phyloP scores from a whole-genome alignment of 2,113 vertebrate species.

The Grallaria varia region DNA sequence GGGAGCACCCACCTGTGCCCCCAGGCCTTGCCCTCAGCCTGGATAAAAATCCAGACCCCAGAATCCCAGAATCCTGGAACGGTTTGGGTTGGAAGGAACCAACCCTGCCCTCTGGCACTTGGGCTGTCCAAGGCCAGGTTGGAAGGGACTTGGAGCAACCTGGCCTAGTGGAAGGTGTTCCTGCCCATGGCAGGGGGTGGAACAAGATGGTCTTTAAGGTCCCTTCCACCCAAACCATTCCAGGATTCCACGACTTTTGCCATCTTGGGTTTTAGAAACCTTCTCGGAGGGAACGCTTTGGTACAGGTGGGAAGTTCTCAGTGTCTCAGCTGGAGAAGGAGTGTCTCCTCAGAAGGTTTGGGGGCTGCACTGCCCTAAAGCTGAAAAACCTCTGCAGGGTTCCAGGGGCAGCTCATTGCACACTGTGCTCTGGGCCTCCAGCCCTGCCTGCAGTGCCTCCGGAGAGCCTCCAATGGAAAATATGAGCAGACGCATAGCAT shows the following conservation, averaged over 20 bases:
- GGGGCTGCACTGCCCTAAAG: not conserved
- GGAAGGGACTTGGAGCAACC: accelerated
- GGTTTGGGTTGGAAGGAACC: not conserved
- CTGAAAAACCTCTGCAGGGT: not conserved
- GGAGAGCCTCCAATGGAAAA: constrained; percentile 30
- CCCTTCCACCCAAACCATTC: not conserved
- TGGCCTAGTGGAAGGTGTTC: accelerated
- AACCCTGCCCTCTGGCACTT: not conserved
- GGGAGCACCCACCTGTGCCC: not conserved
- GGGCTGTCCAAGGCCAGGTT: not conserved
- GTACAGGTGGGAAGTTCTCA: not conserved
- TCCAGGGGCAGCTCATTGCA: not conserved
- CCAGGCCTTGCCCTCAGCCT: not conserved
- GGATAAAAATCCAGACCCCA: not conserved
- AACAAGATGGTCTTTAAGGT: not conserved
- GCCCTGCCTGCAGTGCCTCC: constrained; percentile 18
- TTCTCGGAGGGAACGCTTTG: not conserved
- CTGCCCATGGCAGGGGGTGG: not conserved
- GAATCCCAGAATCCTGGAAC: not conserved
- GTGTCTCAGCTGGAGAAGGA: not conserved
- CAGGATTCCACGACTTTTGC: not conserved
- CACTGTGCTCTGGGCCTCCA: not conserved
- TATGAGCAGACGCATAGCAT: constrained; percentile 9
- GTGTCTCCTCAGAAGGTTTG: not conserved
- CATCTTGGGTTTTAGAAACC: not conserved